Base-by-base conservation (phyloP, 2,888 invertebrate species). In the Operophtera brumata region DNA sequence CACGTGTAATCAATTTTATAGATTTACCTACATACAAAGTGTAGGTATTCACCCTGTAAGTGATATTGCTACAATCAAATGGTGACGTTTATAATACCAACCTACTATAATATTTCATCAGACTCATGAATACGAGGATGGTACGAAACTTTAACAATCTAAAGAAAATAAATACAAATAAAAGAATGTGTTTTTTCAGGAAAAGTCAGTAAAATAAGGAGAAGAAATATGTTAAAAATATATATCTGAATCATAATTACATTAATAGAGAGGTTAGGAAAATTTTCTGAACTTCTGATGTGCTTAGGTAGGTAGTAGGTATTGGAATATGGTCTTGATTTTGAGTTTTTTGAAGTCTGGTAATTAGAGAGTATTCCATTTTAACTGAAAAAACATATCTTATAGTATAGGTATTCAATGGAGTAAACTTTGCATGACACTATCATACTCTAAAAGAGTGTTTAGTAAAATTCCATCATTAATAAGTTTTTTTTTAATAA, bases 401-500 rank as follows among this genome's bases (percentile, higher is more conserved):
- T n/a, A n/a, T n/a, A n/a, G n/a, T n/a, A n/a, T n/a, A n/a, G n/a
- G n/a, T n/a, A n/a, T n/a, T n/a, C n/a, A n/a, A n/a, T n/a, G n/a
- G n/a, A n/a, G n/a, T 40, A 35, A 43, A 6, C 30, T 46, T 47
- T 25, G 25, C 14, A 20, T 12, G 6, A 46, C 37, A 48, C 14
- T 14, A 39, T 36, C 25, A 34, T 25, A 45, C 28, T 54, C 42
- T 47, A 54, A 46, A 52, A 40, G 36, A 53, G 40, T 39, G 36
- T 37, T 36, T 48, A 41, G 52, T 49, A 53, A 54, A 51, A 13
- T 57, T 58, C 54, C 47, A 35, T 28, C 6, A 40, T 40, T 43
- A 54, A 39, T 45, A 43, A 58, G 45, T 37, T 46, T 40, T 59
- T 48, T 61, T 62, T 68, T 71, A 67, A 66, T 70, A 72, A 70